Evolutionary conservation across 2,888 invertebrate genomes (phyloP), one percentile per base, ranked within the genome.

Genomic region (Ctenicera cuprea): DNA sequence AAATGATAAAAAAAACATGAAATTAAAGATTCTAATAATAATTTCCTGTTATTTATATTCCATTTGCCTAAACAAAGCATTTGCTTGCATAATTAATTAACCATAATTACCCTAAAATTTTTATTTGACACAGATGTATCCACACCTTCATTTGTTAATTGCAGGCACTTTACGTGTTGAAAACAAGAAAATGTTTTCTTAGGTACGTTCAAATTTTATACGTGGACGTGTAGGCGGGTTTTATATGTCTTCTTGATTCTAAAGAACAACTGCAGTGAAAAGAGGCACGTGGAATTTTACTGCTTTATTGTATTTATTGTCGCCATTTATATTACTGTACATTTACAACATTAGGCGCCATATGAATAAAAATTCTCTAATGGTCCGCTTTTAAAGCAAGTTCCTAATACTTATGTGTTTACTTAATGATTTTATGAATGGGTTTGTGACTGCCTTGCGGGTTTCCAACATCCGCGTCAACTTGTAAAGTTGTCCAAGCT

Each of bases 71-170:
- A 26, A 26, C 2, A 26, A 26, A 26, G 26, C 2, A 26, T 26
- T 2, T 16, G 14, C 14, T 14, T 16, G n/a, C 14, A 43, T 43
- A 43, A 43, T 43, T 43, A 43, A 43, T 43, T 16, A 43, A 43
- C 2, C 2, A 38, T 11, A 38, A 38, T 12, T n/a, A 38, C 8
- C n/a, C n/a, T 43, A 14, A 43, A 12, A 43, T 43, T 43, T 43
- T 43, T 33, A 33, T 33, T 33, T 33, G 9, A 9, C 33, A 3
- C 20, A 18, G 48, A 48, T 48, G 48, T 14, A 5, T 63, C 22
- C 45, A 63, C 63, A 22, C 63, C 63, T 63, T 20, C 48, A 41
- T 45, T 62, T 62, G 43, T 63, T 63, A 63, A 63, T 63, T 63
- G 63, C 63, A 33, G 22, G 45, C 26, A 63, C 11, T 43, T 26